Evolutionary conservation across 2,888 invertebrate species (phyloP).

Genomic region (Himalopsyche kuldschensis): DNA sequence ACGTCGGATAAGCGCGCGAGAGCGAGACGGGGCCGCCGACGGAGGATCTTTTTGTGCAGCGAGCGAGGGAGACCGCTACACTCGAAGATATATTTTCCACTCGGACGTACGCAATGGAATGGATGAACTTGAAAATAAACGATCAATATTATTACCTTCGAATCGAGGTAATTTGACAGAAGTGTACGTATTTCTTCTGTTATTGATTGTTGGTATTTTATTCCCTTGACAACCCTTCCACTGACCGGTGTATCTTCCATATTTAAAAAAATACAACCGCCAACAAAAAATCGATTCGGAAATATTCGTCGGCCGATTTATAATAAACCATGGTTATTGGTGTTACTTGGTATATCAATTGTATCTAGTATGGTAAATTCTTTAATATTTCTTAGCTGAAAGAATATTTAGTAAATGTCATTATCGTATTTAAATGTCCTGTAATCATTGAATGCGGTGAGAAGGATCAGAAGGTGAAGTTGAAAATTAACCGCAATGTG

Average conservation of each 20-base stretch:
- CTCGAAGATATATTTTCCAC: not conserved
- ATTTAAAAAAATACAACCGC: too few relatives aligned
- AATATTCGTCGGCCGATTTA: too few relatives aligned
- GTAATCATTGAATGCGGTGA: too few relatives aligned
- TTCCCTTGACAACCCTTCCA: too few relatives aligned
- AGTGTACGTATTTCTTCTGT: not conserved
- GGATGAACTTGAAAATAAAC: conserved; percentile 5
- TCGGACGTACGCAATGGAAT: not conserved
- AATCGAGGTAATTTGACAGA: not conserved
- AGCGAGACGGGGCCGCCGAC: conserved; percentile 14
- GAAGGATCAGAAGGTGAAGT: not conserved
- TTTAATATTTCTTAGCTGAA: too few relatives aligned
- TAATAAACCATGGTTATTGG: too few relatives aligned
- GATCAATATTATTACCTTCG: not conserved
- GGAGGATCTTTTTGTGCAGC: not conserved
- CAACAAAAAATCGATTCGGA: too few relatives aligned
- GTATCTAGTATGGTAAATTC: too few relatives aligned
- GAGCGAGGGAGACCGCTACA: not conserved
- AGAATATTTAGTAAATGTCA: too few relatives aligned
- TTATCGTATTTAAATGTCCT: too few relatives aligned
- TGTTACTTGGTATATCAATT: too few relatives aligned
- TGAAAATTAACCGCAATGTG: not conserved
- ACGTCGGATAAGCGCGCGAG: conserved; percentile 1
- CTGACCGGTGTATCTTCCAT: too few relatives aligned
- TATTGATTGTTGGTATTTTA: not conserved